phyloP scores from a whole-genome alignment of 1,140 invertebrate genomes.

The Nixonia krombeini region DNA sequence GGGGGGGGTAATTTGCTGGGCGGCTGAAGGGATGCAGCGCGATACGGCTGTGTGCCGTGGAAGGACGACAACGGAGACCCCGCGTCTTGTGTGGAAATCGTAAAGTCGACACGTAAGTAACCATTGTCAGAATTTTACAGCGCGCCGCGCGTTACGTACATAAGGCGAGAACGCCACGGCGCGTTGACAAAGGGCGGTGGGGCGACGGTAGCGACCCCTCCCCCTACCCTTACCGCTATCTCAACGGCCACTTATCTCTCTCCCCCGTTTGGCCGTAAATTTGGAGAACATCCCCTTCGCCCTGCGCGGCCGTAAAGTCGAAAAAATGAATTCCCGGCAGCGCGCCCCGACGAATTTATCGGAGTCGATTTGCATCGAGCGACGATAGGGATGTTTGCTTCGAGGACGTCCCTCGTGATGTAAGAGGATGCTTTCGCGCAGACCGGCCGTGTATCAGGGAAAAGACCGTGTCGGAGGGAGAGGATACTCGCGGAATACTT shows the following conservation, averaged over 20 bases:
- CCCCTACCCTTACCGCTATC: constrained; percentile 16
- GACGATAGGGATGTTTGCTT: too few species aligned
- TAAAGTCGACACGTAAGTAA: constrained; percentile 25
- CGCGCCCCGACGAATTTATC: constrained; percentile 30
- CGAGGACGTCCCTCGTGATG: too few species aligned
- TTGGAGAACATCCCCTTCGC: constrained; percentile 21
- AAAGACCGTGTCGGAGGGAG: too few species aligned
- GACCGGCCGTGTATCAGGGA: too few species aligned
- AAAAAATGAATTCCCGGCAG: constrained; percentile 24
- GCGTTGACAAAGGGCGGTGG: neutral
- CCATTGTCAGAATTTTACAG: constrained; percentile 26
- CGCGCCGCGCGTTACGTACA: too few species aligned
- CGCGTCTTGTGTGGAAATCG: constrained; percentile 29
- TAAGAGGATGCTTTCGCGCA: too few species aligned
- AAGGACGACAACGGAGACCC: too few species aligned
- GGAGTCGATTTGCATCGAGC: constrained; percentile 22
- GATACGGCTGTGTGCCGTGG: constrained; percentile 11
- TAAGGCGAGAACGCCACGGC: neutral
- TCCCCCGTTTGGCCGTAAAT: constrained; percentile 17
- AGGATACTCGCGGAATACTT: too few species aligned
- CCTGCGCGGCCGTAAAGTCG: constrained; percentile 15
- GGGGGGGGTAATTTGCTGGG: too few species aligned
- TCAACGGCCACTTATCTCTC: too few species aligned
- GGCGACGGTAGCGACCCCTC: constrained; percentile 9
- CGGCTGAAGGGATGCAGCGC: neutral